Base-by-base conservation (phyloP, 1,140 invertebrate species). In the Drosophila ercepeae region DNA sequence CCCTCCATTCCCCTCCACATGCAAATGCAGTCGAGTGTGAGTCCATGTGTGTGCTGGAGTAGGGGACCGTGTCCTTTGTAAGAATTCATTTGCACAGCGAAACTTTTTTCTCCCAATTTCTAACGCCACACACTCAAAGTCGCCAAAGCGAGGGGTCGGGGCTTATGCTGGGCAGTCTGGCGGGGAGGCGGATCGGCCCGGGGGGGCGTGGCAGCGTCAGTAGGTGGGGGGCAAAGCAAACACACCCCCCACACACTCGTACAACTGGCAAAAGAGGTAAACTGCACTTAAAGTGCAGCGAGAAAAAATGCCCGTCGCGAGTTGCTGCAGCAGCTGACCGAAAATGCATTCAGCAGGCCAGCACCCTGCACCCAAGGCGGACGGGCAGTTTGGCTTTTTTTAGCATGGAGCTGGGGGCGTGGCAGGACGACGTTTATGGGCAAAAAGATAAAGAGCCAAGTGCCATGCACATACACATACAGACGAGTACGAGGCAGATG, bases 101-200 rank as follows among this genome's bases (percentile, higher is more conserved):
- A 88, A 82, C 82, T 88, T 88, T 88, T 88, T 88, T 88, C 86
- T 82, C 83, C 70, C 46, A 88, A 88, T 89, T 88, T 88, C 82
- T 88, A 88, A 88, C 82, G 82, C 82, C 83, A 58, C 70, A 75
- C 74, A 82, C 82, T 86, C 77, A 75, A 73, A 86, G 81, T 79
- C 81, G 73, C 76, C 75, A 79, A 78, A 65, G 73, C 67, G 65
- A 19, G 9, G 39, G 5, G 11, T 34, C 27, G 11, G 18, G 19
- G 36, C 11, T 29, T 48, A n/a, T n/a, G n/a, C 52, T 19, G 59
- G 60, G 46, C 60, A 60, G 60, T 60, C 55, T 57, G 16, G 41
- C 36, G 19, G 21, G 16, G 36, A 18, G 34, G 14, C 39, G 27
- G 7, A 2, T 3, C 29, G 5, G 29, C 29, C 7, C 34, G 13